phyloP scores from a whole-genome alignment of 2,888 invertebrate species.

The Anaspis maculata region DNA sequence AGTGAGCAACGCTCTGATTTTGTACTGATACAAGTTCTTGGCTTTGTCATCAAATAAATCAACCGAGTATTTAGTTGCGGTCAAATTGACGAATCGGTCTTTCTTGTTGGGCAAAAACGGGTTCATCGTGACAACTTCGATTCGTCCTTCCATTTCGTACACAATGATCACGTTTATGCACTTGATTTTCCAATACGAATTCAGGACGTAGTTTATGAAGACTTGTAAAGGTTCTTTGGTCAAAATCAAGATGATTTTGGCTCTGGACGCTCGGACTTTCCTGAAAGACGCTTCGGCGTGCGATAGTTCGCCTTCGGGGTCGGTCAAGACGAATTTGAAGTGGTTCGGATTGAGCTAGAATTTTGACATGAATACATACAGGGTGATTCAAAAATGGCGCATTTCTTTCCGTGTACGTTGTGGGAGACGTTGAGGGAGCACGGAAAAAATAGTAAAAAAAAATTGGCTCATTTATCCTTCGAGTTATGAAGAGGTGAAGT shows the following conservation, averaged over 20 bases:
- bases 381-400: too few species aligned
- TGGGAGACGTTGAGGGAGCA: too few species aligned
- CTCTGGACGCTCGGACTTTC: slow-evolving; percentile 7
- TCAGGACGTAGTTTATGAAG: slow-evolving; percentile 5
- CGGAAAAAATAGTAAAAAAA: too few species aligned
- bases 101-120: slow-evolving; percentile 3
- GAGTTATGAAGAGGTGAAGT: too few species aligned
- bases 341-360: slow-evolving; percentile 11
- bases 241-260: slow-evolving; percentile 10
- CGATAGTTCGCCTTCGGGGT: slow-evolving; percentile 9
- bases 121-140: slow-evolving; percentile 9
- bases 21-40: slow-evolving; percentile 5
- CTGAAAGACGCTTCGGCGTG: slow-evolving; percentile 4
- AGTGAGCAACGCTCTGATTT: slow-evolving; percentile 10
- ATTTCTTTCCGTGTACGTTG: too few species aligned
- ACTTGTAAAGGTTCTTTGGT: slow-evolving; percentile 5
- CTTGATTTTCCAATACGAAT: slow-evolving; percentile 4
- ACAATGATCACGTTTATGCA: slow-evolving; percentile 8
- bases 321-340: slow-evolving; percentile 8
- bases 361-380: background rate
- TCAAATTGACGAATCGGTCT: slow-evolving; percentile 7
- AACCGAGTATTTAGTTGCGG: slow-evolving; percentile 2
- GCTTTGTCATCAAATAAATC: slow-evolving; percentile 13
- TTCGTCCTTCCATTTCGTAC: slow-evolving; percentile 7
- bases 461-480: too few species aligned